These are phyloP conservation scores for Lissocephala sabroskyi DNA, from an alignment of 2,888 invertebrate species.

Conservation along the genomic window DNA sequence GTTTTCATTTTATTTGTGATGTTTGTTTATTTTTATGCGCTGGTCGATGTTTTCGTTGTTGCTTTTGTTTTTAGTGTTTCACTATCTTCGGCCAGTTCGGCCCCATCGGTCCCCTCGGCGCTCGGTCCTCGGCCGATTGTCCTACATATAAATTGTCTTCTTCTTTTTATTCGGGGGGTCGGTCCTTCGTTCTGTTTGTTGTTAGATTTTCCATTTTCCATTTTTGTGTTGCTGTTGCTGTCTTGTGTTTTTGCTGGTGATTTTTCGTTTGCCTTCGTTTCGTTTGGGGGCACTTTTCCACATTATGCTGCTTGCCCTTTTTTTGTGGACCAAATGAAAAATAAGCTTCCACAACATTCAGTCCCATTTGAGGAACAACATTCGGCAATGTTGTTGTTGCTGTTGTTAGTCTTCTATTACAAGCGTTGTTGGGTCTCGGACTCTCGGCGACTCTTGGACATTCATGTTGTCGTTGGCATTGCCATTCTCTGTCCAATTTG, in stretches of 20 bases:
- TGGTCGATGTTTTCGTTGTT: constrained; percentile 16
- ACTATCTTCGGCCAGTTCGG: background rate
- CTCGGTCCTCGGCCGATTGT: too few relatives aligned
- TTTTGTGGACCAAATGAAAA: constrained; percentile 52
- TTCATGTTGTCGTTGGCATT: constrained; percentile 22
- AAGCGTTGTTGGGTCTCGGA: background rate
- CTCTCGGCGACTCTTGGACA: constrained; percentile 32
- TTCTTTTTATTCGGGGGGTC: background rate
- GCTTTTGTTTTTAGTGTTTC: constrained; percentile 6
- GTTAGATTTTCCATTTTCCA: background rate
- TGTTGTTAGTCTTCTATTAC: background rate
- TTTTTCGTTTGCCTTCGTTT: constrained; percentile 27
- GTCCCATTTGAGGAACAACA: constrained; percentile 64
- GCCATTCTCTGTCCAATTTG: constrained; percentile 49
- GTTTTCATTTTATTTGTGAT: constrained; percentile 62
- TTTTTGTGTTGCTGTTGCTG: constrained; percentile 9
- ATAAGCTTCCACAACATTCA: constrained; percentile 64
- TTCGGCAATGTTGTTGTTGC: constrained; percentile 24
- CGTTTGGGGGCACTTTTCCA: constrained; percentile 16
- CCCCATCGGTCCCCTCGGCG: too few relatives aligned
- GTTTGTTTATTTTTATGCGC: constrained; percentile 63
- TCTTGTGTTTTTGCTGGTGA: constrained; percentile 19
- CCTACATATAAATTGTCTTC: background rate
- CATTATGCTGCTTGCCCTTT: constrained; percentile 29
- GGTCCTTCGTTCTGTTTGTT: background rate